Evolutionary conservation across 2,888 invertebrate genomes (phyloP).

Genomic region (Tetranychus truncatus): DNA sequence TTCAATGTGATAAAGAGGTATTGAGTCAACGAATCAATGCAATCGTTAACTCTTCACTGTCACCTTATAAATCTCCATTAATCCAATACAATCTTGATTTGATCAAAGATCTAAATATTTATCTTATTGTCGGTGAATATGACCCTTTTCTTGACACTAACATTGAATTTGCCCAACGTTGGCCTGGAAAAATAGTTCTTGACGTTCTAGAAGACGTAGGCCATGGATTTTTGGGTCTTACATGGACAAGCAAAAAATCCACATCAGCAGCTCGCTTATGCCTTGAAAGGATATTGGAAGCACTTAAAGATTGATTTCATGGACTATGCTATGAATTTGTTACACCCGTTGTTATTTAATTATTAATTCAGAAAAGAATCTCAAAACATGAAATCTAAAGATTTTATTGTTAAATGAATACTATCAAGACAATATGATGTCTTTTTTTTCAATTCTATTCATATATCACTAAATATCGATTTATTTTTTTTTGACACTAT

Average conservation of each 20-base stretch:
- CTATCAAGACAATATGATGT: too few species aligned
- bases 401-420: too few species aligned
- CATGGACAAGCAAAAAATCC: neutral
- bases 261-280: neutral
- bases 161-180: constrained; percentile 74
- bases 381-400: too few species aligned
- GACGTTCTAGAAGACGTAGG: constrained; percentile 74
- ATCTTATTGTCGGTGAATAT: constrained; percentile 54
- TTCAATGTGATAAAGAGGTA: constrained; percentile 1
- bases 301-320: neutral
- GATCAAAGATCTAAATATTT: constrained; percentile 52
- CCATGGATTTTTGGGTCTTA: constrained; percentile 53
- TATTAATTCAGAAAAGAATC: too few species aligned
- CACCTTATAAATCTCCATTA: neutral
- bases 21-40: neutral
- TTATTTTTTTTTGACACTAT: too few species aligned
- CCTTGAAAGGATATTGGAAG: neutral
- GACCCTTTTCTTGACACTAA: constrained; percentile 94
- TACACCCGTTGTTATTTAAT: constrained; percentile 22
- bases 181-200: constrained; percentile 50
- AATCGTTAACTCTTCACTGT: neutral
- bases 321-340: constrained; percentile 32
- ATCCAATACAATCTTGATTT: neutral
- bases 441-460: too few species aligned
- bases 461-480: too few species aligned